Base-by-base conservation (phyloP, 2,113 vertebrate species). In the Leucopsar rothschildi region DNA sequence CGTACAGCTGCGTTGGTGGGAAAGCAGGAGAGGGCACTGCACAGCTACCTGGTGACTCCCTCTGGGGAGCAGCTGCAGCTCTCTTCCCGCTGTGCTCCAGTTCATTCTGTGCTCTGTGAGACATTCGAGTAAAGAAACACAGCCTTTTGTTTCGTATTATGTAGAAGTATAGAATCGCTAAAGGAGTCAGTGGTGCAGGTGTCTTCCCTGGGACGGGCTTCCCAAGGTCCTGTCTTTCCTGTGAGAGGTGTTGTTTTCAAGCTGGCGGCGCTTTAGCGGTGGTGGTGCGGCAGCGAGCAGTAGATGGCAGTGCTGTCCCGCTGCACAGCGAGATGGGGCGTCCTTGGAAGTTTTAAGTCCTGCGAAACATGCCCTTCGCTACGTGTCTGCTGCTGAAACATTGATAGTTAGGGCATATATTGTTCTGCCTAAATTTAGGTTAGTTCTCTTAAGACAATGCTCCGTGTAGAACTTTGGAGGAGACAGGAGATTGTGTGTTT, bases 241-340 rank as follows among this genome's bases (percentile, higher is more conserved):
- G 39, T 39, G 39, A 39, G 39, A 63, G 52, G 5, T 20, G 28
- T 7, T 20, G 28, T 8, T 37, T 64, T 52, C 33, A 5, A 28
- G 12, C 15, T 37, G 7, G 12, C 6, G 33, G 16, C 9, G 28
- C 68, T 22, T 6, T 45, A 47, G 52, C 40, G 5, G 14, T 66
- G 61, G 52, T 59, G 21, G 33, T 20, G 53, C 17, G 4, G 24
- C 70, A 31, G 25, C 14, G 61, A 81, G 27, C 98, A 78, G 97
- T 96, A 98, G 98, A 95, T 98, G 98, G 98, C 98, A 97, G 94
- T 98, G 87, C 97, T 90, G 97, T 88, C 96, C 94, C 88, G 88
- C 56, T 68, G 24, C 86, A 96, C 12, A 15, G 63, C 60, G 6
- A 9, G 24, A 15, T 21, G 14, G 2, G 10, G 27, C 12, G 5